Conservation (phyloP, 2,113 vertebrate genomes). For the Sterrhoptilus dennistouni region DNA sequence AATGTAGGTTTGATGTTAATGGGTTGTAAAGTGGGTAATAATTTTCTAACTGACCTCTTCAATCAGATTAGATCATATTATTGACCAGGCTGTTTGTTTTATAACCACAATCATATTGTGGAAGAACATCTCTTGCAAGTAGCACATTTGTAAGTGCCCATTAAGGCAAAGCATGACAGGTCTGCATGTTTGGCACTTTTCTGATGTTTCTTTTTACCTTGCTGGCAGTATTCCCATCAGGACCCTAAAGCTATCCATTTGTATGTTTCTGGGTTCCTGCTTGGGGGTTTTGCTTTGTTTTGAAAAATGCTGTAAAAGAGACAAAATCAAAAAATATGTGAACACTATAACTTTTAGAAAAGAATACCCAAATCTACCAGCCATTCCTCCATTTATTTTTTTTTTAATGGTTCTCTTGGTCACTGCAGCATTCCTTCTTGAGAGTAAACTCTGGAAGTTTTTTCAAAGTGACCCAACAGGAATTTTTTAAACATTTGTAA, state of each 20-base stretch:
- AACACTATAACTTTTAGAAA: background rate
- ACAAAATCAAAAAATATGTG: background rate
- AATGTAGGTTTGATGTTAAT: slow-evolving; percentile 77
- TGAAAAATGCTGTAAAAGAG: background rate
- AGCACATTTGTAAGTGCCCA: slow-evolving; percentile 75
- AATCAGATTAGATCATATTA: slow-evolving; percentile 80
- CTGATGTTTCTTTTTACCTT: slow-evolving; percentile 52
- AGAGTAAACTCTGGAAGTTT: background rate
- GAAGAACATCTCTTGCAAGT: slow-evolving; percentile 71
- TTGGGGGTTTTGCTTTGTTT: background rate
- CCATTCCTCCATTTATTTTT: background rate
- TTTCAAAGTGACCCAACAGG: background rate
- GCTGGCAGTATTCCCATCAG: slow-evolving; percentile 59
- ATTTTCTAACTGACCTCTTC: slow-evolving; percentile 77
- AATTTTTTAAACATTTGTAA: background rate
- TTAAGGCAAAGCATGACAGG: slow-evolving; percentile 74
- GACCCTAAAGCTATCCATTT: slow-evolving; percentile 42
- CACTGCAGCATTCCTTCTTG: background rate
- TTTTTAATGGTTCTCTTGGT: background rate
- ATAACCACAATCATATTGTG: slow-evolving; percentile 78
- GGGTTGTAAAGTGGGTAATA: slow-evolving; percentile 81
- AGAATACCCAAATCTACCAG: background rate
- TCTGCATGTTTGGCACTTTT: slow-evolving; percentile 72
- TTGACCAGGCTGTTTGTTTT: slow-evolving; percentile 78
- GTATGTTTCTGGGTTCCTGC: background rate